phyloP scores from a whole-genome alignment of 2,888 invertebrate genomes.

The Linnaemya tessellans region DNA sequence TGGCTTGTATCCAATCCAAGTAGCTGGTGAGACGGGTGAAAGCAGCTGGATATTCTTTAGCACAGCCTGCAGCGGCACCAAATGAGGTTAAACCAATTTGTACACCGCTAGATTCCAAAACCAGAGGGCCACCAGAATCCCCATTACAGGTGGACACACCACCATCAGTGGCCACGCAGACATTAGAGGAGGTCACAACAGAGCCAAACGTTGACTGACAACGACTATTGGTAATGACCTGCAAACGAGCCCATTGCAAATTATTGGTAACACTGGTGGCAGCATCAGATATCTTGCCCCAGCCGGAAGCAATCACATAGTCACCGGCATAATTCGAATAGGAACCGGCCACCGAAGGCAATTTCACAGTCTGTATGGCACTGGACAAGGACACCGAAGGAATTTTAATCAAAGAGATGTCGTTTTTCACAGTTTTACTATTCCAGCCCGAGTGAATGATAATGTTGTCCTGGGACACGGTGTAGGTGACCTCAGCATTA shows the following conservation, averaged over 20 bases:
- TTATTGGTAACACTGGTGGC: slow-evolving; percentile 74
- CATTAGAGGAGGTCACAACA: slow-evolving; percentile 70
- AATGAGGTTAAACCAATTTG: slow-evolving; percentile 73
- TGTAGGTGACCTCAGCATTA: slow-evolving; percentile 73
- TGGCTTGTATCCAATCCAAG: slow-evolving; percentile 77
- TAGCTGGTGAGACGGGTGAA: slow-evolving; percentile 77
- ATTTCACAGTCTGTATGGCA: slow-evolving; percentile 72
- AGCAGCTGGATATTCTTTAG: slow-evolving; percentile 74
- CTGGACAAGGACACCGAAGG: slow-evolving; percentile 66
- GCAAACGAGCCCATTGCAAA: slow-evolving; percentile 79
- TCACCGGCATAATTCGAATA: slow-evolving; percentile 73
- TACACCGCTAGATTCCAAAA: slow-evolving; percentile 78
- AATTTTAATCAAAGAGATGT: slow-evolving; percentile 79
- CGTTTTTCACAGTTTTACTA: slow-evolving; percentile 74
- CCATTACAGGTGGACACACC: slow-evolving; percentile 82
- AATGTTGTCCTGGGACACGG: slow-evolving; percentile 74
- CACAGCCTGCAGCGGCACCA: slow-evolving; percentile 71
- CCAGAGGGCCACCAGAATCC: slow-evolving; percentile 81
- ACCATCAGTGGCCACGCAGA: slow-evolving; percentile 82
- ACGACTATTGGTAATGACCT: slow-evolving; percentile 69
- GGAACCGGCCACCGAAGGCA: slow-evolving; percentile 71
- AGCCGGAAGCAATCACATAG: slow-evolving; percentile 75
- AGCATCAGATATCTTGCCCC: slow-evolving; percentile 75
- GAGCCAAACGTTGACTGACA: slow-evolving; percentile 76
- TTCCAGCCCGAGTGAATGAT: slow-evolving; percentile 81